These are phyloP conservation scores for Cydia amplana DNA, from an alignment of 1,140 invertebrate species.

Conservation along the genomic window DNA sequence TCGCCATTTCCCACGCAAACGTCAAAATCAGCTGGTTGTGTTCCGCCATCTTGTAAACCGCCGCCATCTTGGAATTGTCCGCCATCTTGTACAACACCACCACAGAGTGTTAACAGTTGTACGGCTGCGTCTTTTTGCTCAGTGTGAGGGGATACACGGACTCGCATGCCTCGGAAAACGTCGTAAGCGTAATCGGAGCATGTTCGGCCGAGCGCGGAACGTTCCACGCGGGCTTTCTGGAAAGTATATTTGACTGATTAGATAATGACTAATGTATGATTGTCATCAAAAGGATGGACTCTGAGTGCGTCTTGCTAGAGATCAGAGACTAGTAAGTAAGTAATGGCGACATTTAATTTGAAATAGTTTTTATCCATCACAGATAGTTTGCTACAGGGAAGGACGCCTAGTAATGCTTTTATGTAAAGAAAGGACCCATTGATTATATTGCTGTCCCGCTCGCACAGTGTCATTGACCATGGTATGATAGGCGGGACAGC, in stretches of 20 bases:
- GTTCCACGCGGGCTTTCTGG: slow-evolving; percentile 67
- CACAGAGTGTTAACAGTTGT: slow-evolving; percentile 59
- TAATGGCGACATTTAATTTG: too few species aligned
- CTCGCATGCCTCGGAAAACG: slow-evolving; percentile 56
- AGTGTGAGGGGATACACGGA: slow-evolving; percentile 45
- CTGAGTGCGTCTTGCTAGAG: too few species aligned
- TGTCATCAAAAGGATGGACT: not conserved
- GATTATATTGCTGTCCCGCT: too few species aligned
- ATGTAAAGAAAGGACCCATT: too few species aligned
- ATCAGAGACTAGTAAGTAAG: too few species aligned
- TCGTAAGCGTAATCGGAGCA: slow-evolving; percentile 59
- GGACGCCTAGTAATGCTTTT: too few species aligned
- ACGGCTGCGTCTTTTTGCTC: slow-evolving; percentile 51
- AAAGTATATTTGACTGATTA: slow-evolving; percentile 36
- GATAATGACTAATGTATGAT: not conserved
- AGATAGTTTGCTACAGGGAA: too few species aligned
- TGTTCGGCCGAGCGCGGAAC: slow-evolving; percentile 48
- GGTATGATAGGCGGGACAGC: too few species aligned
- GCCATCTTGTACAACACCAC: slow-evolving; percentile 48
- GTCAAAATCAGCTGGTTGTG: slow-evolving; percentile 40
- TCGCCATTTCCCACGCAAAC: slow-evolving; percentile 47
- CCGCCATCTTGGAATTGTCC: slow-evolving; percentile 35
- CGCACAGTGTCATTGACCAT: too few species aligned
- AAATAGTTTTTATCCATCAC: too few species aligned
- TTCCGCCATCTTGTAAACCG: slow-evolving; percentile 42